Evolutionary conservation across 2,888 invertebrate species (phyloP), one percentile per base, ranked within the genome.

Genomic region (Noctua comes): DNA sequence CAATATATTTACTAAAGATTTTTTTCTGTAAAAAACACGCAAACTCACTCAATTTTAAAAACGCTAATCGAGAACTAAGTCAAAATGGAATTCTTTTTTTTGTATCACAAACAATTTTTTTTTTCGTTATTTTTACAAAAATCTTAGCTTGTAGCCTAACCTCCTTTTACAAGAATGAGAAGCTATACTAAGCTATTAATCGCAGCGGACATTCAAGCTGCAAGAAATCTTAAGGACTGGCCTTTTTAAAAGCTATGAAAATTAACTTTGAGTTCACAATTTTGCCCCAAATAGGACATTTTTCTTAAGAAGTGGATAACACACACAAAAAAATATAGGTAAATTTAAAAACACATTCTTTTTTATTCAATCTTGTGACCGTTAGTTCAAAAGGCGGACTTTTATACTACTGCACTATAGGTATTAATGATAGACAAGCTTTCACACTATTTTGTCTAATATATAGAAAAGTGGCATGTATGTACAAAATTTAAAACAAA

Each of bases 71-170:
- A 89, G 62, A 92, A 92, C 95, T 94, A 95, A 93, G 89, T 89
- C 91, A 95, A 95, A 95, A 96, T 95, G 95, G 96, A 95, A 96
- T 95, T 84, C 77, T 91, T 92, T 92, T 91, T 89, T 91, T 92
- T 93, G 88, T 95, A 96, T 96, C 96, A 96, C 96, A 96, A 88
- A 88, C 86, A 85, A 76, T 80, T 70, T 69, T 65, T 68, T 66
- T 84, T 84, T 75, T 69, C 70, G 68, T 46, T 76, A 66, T 70
- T 74, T 79, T 48, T 24, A 16, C 13, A 43, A 68, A 72, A 18
- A 36, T 40, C 65, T 85, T 54, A 66, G 65, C 21, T 10, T 11
- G 3, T 57, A 64, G 68, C 72, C 36, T 51, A 68, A n/a, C 64
- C 27, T 69, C n/a, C 36, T 84, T 73, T 73, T 40, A 10, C 31